Percentiles rank a stretch among this genome's conserved stretches.
phyloP scores from a whole-genome alignment of 1,140 invertebrate species.

The Hylaeus volcanicus region DNA sequence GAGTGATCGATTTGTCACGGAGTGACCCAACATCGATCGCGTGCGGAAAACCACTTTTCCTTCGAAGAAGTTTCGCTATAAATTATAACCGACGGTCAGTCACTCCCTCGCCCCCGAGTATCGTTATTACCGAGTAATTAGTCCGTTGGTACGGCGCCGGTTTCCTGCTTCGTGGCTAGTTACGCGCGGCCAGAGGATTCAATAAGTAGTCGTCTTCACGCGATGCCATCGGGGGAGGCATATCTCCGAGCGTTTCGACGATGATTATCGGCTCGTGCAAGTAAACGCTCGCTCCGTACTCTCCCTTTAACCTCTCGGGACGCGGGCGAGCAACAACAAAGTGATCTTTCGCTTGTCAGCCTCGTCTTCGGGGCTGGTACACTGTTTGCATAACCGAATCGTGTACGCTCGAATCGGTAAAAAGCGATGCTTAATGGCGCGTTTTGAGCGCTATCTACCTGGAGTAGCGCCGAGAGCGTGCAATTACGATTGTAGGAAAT shows the following conservation, averaged over 20 bases:
- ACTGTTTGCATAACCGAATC: neutral
- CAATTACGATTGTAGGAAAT: conserved; percentile 5
- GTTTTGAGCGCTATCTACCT: conserved; percentile 1
- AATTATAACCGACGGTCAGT: neutral
- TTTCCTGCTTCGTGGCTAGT: conserved; percentile 3
- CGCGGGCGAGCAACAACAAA: neutral
- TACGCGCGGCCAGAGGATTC: conserved; percentile 28
- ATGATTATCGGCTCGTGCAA: conserved; percentile 31
- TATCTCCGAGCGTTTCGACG: neutral
- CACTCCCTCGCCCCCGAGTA: neutral
- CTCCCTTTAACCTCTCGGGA: too few species aligned
- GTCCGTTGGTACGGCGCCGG: neutral
- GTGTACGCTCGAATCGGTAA: neutral
- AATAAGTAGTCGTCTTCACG: conserved; percentile 38
- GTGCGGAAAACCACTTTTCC: neutral
- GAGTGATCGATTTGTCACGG: neutral
- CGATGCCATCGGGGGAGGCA: conserved; percentile 12
- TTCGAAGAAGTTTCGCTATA: neutral
- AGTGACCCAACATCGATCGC: neutral
- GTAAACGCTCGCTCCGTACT: conserved; percentile 17
- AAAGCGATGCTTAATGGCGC: conserved; percentile 21
- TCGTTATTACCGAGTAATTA: conserved; percentile 34
- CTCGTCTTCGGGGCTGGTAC: neutral
- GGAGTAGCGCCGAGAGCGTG: conserved; percentile 9
- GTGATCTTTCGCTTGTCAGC: neutral